Base-by-base conservation (phyloP, 1,140 invertebrate genomes). In the Vanessa atalanta region DNA sequence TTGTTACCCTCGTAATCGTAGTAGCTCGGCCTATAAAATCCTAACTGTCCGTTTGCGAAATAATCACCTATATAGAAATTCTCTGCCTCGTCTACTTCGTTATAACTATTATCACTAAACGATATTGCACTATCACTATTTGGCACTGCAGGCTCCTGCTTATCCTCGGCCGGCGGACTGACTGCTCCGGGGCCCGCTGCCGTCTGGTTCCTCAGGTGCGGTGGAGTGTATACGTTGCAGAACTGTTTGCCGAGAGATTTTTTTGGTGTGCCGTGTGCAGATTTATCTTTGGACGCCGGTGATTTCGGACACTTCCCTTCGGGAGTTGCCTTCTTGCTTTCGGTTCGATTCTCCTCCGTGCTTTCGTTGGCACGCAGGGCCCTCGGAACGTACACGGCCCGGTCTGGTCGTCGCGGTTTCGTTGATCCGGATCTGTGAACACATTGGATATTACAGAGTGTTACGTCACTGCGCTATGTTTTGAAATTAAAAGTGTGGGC, bases 361-460 rank as follows among this genome's bases (percentile, higher is more conserved):
- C 73, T 84, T 48, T 87, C 90, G 75, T 94, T 94, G 51, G 92
- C 84, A 77, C 96, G 93, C 72, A 95, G 91, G 73, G 95, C 95
- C 81, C 95, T 93, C 73, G 96, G 96, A 23, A 97, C 95, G 91
- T 97, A 97, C 48, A 97, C 94, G 8, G 96, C 96, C 7, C 95
- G 94, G 88, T 97, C 96, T 68, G 96, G 96, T 80, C 96, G 94
- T 70, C 94, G 94, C 73, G 95, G 87, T 70, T 89, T 93, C 61
- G 86, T 79, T 61, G 89, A 83, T 20, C 85, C 84, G 75, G 87
- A 84, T 80, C 90, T 92, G 83, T 51, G 64, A 37, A 64, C 84
- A 55, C 31, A 65, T 43, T 43, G 37, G 37, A 9, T 11, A 43
- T 43, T 43, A 43, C 37, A 9, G 9, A 43, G 37, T 43, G 9